phyloP scores from a whole-genome alignment of 2,888 invertebrate genomes.

The Drosophila macrothrix region DNA sequence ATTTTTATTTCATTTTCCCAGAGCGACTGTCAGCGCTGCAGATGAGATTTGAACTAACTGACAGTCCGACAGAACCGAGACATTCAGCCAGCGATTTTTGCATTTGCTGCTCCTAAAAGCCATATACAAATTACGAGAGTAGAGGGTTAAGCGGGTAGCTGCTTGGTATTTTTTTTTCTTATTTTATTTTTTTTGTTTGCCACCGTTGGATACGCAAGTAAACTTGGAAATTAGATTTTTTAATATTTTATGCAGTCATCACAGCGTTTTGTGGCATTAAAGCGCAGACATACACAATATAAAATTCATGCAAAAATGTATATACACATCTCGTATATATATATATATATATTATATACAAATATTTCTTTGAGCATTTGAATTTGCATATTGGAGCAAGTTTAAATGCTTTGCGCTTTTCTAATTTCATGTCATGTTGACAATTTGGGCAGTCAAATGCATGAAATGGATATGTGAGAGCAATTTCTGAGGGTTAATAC shows the following conservation, averaged over 20 bases:
- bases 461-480: conserved; percentile 67
- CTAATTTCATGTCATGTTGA: conserved; percentile 77
- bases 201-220: conserved; percentile 48
- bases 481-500: conserved; percentile 33
- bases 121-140: conserved; percentile 70
- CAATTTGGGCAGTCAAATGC: conserved; percentile 78
- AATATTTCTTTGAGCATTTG: conserved; percentile 66
- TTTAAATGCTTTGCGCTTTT: conserved; percentile 77
- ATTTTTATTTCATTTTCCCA: conserved; percentile 64
- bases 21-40: conserved; percentile 70
- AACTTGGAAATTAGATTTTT: conserved; percentile 77
- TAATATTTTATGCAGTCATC: conserved; percentile 76
- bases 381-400: conserved; percentile 64
- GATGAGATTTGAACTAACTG: conserved; percentile 68
- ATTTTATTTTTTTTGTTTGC: conserved; percentile 29
- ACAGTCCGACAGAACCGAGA: conserved; percentile 49
- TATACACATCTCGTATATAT: conserved; percentile 16
- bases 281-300: conserved; percentile 59
- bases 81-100: conserved; percentile 71
- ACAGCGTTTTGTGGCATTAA: conserved; percentile 73
- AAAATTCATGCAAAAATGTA: conserved; percentile 62
- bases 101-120: conserved; percentile 73
- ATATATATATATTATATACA: conserved; percentile 16
- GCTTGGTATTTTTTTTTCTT: conserved; percentile 10
- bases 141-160: conserved; percentile 3